These are phyloP conservation scores for Pasiphila rectangulata DNA, from an alignment of 2,888 invertebrate species.

Conservation along the genomic window DNA sequence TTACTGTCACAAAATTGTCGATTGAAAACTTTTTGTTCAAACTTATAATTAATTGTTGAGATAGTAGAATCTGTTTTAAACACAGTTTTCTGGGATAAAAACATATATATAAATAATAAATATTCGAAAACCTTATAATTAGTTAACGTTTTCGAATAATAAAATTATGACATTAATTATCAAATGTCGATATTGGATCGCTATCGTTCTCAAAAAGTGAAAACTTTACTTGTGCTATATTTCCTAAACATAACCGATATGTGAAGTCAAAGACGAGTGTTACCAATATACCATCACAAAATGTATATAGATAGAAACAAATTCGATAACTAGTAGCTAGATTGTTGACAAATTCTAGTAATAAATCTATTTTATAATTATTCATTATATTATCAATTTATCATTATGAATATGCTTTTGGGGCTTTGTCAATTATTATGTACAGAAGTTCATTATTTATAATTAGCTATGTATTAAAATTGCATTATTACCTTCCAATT, in stretches of 20 bases:
- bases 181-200: too few species aligned
- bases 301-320: slow-evolving; percentile 45
- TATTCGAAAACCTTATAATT: neutral
- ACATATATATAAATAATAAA: neutral
- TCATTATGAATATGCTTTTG: slow-evolving; percentile 32
- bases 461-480: slow-evolving; percentile 38
- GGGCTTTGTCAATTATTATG: slow-evolving; percentile 42
- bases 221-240: slow-evolving; percentile 6
- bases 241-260: slow-evolving; percentile 10
- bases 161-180: neutral
- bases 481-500: slow-evolving; percentile 22
- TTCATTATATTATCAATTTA: slow-evolving; percentile 18
- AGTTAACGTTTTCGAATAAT: neutral
- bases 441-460: slow-evolving; percentile 29
- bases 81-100: slow-evolving; percentile 29
- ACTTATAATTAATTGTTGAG: slow-evolving; percentile 23
- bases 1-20: slow-evolving; percentile 2
- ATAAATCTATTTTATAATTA: too few species aligned
- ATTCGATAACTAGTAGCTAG: slow-evolving; percentile 51
- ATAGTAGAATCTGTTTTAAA: slow-evolving; percentile 13
- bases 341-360: slow-evolving; percentile 50
- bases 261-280: slow-evolving; percentile 55
- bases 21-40: too few species aligned
- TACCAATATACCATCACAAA: slow-evolving; percentile 61
- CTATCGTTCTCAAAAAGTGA: neutral